Evolutionary conservation across 2,888 invertebrate genomes (phyloP), one percentile per base, ranked within the genome.

Genomic region (Rhingia campestris): DNA sequence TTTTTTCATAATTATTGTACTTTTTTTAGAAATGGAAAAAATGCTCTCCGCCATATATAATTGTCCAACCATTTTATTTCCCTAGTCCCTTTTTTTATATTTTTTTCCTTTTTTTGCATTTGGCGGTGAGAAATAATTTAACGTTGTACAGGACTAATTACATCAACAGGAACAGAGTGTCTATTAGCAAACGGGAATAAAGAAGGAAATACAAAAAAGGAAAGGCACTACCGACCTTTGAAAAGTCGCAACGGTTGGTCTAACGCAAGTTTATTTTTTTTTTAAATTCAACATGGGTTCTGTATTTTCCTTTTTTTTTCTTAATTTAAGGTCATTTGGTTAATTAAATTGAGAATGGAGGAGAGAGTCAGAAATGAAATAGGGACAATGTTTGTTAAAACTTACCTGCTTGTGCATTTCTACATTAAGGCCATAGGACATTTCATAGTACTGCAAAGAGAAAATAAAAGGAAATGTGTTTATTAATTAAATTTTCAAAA

Each of bases 381-480:
- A 41, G 56, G 12, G 39, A 22, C 35, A 37, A 35, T 14, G 33
- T 30, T 7, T 43, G 32, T 47, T 61, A 6, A 77, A 84, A 88
- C 92, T 92, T 93, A 96, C 96, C 95, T 97, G 97, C 94, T 98
- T 98, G 93, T 97, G 97, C 96, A 98, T 97, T 93, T 98, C 98
- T 89, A 97, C 97, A 93, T 97, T 97, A 89, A 98, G 94, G 88
- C 97, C 97, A 92, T 97, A 97, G 69, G 97, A 97, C 97, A 98
- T 97, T 93, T 98, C 98, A 93, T 97, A 97, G 93, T 97, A 97
- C 97, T 97, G 95, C 90, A 92, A 88, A 90, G 88, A 88, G 81
- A 76, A 81, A 84, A 43, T 53, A 76, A 80, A 47, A 73, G 54
- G 59, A 81, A 70, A 47, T 49, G 12, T 41, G 22, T 69, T 75